Evolutionary conservation across 2,888 invertebrate genomes (phyloP), one percentile per base, ranked within the genome.

Genomic region (Mycalesis mineus): DNA sequence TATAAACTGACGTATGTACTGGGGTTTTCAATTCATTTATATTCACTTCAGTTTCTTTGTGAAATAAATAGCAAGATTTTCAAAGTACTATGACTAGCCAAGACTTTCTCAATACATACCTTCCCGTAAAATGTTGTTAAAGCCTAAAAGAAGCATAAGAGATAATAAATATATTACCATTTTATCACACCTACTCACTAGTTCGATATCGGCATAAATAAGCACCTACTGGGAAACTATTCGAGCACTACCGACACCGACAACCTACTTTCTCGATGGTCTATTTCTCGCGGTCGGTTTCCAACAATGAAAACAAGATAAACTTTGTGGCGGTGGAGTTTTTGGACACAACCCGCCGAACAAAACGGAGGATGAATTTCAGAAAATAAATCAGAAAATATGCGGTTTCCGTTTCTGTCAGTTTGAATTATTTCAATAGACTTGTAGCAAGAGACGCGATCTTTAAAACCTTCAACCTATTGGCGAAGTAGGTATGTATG

Each of bases 281-380:
- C 42, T 33, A 42, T 52, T 42, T 52, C 33, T 9, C 42, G 15
- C 52, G 52, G 42, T 52, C 42, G 52, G 42, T 41, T 50, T 47
- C 40, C 49, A 57, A 62, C 59, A 60, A 62, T 60, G 56, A 39
- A 57, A 47, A 55, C 51, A 54, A 54, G 51, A 60, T 62, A 59
- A 57, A 62, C 56, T 57, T 60, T 50, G 17, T 49, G 59, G 40
- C 39, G 57, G 41, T 17, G 15, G 39, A 50, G 36, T 54, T 62
- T 61, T 62, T 60, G 53, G 40, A 48, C 44, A 48, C 37, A 56
- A 56, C 42, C n/a, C 33, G 29, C 41, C 17, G 36, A 54, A 48
- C 29, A 60, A 51, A 62, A 60, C 54, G 54, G 57, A 47, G 57
- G 56, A 31, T 49, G 40, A 37, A 59, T 59, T 54, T 41, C 22